phyloP scores from a whole-genome alignment of 2,113 vertebrate genomes.

The Salvator merianae region DNA sequence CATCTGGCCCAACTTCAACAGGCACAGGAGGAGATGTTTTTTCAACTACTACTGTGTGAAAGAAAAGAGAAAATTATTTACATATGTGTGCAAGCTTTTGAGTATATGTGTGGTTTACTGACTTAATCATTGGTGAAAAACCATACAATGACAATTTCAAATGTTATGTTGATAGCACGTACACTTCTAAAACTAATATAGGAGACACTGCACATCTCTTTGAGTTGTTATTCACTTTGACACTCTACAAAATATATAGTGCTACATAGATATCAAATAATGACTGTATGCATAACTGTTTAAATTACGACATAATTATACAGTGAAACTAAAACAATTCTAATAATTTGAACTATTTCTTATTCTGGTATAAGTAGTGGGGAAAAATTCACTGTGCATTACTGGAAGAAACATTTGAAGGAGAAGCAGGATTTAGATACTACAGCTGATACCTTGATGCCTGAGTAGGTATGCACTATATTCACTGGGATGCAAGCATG shows the following conservation, averaged over 20 bases:
- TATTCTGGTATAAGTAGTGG: neutral
- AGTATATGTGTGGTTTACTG: constrained; percentile 28
- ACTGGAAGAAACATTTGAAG: neutral
- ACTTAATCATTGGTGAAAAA: neutral
- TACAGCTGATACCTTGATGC: neutral
- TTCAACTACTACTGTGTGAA: constrained; percentile 85
- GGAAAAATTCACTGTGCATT: neutral
- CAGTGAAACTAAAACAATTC: neutral
- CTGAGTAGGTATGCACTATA: neutral
- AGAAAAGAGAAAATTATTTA: constrained; percentile 52
- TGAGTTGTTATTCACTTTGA: neutral
- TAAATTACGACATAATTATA: neutral
- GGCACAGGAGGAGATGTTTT: constrained; percentile 89
- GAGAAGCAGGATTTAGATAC: neutral
- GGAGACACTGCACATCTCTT: neutral
- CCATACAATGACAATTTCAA: neutral
- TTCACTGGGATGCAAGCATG: neutral
- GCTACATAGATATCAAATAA: neutral
- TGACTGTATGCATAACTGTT: constrained; percentile 1
- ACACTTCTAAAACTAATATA: neutral
- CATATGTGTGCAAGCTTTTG: neutral
- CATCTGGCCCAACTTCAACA: constrained; percentile 86
- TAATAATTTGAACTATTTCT: neutral
- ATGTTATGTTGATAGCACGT: neutral
- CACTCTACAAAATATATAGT: neutral